Evolutionary conservation across 1,140 invertebrate species (phyloP).

Genomic region (Ips typographus): DNA sequence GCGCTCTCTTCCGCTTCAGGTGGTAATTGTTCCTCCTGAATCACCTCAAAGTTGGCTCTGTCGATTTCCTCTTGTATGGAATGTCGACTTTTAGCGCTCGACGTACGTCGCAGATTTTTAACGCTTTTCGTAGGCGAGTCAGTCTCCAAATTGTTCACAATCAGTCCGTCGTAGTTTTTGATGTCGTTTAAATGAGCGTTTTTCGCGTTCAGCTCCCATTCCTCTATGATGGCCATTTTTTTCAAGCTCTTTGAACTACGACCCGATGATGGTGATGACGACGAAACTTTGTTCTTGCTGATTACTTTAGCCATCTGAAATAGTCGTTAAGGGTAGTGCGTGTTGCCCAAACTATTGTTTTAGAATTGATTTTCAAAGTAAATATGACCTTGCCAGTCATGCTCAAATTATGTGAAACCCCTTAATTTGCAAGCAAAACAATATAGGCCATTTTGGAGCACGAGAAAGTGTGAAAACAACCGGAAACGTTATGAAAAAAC

Average conservation of each 20-base stretch:
- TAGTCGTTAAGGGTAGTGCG: too few species aligned
- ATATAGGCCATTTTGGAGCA: too few species aligned
- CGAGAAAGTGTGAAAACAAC: too few species aligned
- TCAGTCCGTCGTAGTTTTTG: neutral
- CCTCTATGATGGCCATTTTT: conserved; percentile 24
- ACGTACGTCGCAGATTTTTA: conserved; percentile 7
- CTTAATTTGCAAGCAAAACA: too few species aligned
- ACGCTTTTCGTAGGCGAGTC: conserved; percentile 9
- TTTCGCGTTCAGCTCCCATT: conserved; percentile 25
- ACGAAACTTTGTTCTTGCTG: neutral
- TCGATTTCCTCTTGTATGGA: conserved; percentile 28
- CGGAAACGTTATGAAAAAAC: too few species aligned
- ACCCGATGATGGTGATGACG: neutral
- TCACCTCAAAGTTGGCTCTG: conserved; percentile 16
- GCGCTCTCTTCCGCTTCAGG: conserved; percentile 24
- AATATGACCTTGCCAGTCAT: too few species aligned
- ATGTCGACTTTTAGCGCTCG: conserved; percentile 13
- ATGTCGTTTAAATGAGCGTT: conserved; percentile 1
- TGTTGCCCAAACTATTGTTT: too few species aligned
- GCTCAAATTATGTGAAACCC: too few species aligned
- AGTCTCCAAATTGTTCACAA: neutral
- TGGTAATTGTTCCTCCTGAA: conserved; percentile 8
- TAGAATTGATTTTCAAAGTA: too few species aligned
- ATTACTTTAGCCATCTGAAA: conserved; percentile 12
- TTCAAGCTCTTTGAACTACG: conserved; percentile 12